Evolutionary conservation across 2,888 invertebrate species (phyloP), one percentile per base, ranked within the genome.

Genomic region (Patella depressa): DNA sequence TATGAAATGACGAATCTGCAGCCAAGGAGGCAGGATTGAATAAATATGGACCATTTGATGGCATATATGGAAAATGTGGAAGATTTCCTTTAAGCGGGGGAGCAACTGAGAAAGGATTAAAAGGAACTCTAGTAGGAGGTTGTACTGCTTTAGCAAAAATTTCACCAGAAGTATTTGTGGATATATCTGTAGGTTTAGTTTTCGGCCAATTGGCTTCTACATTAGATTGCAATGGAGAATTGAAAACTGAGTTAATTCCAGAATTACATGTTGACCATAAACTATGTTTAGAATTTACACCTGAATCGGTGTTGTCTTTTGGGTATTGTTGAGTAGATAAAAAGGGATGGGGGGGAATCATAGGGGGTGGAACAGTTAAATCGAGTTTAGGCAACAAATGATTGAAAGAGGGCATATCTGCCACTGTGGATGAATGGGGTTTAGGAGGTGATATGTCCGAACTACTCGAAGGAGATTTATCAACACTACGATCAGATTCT

Each of bases 291-390:
- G 74, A 74, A 34, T 65, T 45, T 34, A 24, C 45, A 5, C 45
- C 19, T 12, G 59, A 45, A 59, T 34, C 24, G 5, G 53, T 59
- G 7, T 45, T 45, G 7, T 45, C 45, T 45, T 45, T 45, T 45
- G 45, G 9, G 45, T 45, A 45, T 45, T 45, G 45, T 45, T 45
- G 45, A 59, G 74, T 24, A 11, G 29, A 34, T 45, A 74, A 57
- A 14, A 74, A 65, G 7, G 74, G 74, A 57, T 65, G 15, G 17
- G 74, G 74, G 1, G 74, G 74, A 53, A 74, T 74, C 12, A 57
- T 65, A 11, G 59, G 17, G 57, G 74, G 53, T 34, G 19, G 19
- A 1, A 45, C 45, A 45, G 45, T 45, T 45, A 45, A 45, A 45
- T 45, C 45, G 9, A 45, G 7, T 45, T 45, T 45, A 45, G 45